Evolutionary conservation across 2,797 vertebrate genomes (phyloP), one percentile per base, ranked within the genome.

Genomic region (Pterois miles): DNA sequence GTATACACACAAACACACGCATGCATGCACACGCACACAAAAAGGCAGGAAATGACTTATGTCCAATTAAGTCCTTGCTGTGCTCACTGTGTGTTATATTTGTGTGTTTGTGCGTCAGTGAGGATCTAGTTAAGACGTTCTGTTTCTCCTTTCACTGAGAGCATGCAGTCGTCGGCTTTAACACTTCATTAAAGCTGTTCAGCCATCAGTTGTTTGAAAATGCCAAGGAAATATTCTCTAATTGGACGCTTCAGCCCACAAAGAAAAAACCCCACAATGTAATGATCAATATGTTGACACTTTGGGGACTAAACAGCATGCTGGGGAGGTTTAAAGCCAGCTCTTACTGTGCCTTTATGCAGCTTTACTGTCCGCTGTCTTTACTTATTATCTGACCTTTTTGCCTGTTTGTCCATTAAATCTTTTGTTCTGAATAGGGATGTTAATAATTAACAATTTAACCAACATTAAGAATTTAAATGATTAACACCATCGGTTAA

Each of bases 271-370:
- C 3, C 34, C 43, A 34, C 46, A 68, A 62, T 67, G 38, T 78
- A 70, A 71, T 66, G 67, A 88, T 91, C 77, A 86, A 87, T 90
- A 82, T 63, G 80, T 70, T 75, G 79, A 82, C 71, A 77, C 87
- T 90, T 57, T 65, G 23, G 60, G 46, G 48, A 76, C 71, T 75
- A 78, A 78, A 77, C 64, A 58, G 50, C 64, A 29, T 22, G 16
- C 20, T 36, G 20, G 62, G 64, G 54, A 71, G 48, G 52, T 20
- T 56, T 81, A 78, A 57, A 78, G 68, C 6, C 58, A n/a, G 57
- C 20, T 54, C 68, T 53, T 9, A 53, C 57, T 70, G 57, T 59
- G 34, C 12, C 22, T 62, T 67, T 64, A 23, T 65, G 33, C 36
- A 46, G 12, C 34, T 40, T n/a, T 27, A 43, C 50, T 8, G 6